Evolutionary conservation across 53 echinoderm and acorn worm species (phyloP).

Genomic region (Astropecten irregularis): DNA sequence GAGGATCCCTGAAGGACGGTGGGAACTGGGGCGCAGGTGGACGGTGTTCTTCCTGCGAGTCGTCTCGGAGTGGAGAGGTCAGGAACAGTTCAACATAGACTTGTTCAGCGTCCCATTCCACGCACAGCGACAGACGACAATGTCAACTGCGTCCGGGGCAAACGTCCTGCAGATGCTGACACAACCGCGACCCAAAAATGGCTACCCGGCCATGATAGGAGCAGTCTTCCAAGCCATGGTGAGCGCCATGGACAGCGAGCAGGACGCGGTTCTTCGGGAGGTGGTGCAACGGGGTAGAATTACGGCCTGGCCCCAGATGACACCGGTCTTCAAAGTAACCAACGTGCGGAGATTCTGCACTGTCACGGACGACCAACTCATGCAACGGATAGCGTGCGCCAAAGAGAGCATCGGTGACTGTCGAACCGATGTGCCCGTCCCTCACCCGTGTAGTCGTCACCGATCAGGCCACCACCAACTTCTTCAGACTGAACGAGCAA

Average conservation of each 20-base stretch:
- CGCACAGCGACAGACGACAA: neutral
- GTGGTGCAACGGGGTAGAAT: neutral
- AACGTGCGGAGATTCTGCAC: neutral
- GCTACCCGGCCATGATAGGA: neutral
- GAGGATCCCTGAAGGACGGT: neutral
- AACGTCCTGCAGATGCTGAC: neutral
- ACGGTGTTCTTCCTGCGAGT: neutral
- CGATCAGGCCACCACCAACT: neutral
- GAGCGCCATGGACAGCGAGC: neutral
- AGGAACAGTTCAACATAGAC: neutral
- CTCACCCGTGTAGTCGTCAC: neutral
- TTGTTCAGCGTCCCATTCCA: neutral
- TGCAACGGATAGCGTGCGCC: neutral
- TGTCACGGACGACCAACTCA: neutral
- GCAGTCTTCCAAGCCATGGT: neutral
- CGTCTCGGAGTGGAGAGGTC: neutral
- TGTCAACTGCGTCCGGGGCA: neutral
- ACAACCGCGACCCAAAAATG: neutral
- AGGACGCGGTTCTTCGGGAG: neutral
- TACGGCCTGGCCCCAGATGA: neutral
- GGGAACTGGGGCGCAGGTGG: neutral
- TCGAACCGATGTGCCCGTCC: neutral
- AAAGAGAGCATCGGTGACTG: neutral
- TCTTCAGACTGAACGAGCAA: neutral
- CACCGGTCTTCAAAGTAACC: neutral